Base-by-base conservation (phyloP, 2,113 vertebrate genomes). In the Sorex araneus region DNA sequence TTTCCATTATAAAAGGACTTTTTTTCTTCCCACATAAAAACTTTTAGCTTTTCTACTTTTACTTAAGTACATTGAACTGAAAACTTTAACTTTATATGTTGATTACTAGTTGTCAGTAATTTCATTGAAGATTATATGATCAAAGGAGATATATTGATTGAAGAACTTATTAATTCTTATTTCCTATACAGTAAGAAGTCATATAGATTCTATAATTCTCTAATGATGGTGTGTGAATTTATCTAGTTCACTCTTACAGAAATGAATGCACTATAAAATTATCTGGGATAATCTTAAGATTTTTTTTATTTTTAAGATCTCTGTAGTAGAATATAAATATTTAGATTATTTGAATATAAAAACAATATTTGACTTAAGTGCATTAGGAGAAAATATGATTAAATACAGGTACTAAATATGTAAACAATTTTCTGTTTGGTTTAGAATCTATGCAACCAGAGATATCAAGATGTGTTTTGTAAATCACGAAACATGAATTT, bases 1-100 rank as follows among this genome's bases (percentile, higher is more conserved):
- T 25, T 93, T 79, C 16, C 60, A 45, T 77, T 75, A 50, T 83
- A 79, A 88, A 83, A 40, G 3, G 9, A 32, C n/a, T n/a, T n/a
- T 57, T 57, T 47, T 73, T 79, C 60, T 15, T 21, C 47, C 13
- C 32, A n/a, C n/a, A n/a, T n/a, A n/a, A n/a, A n/a, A 74, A 6
- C 0, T 32, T 15, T 64, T 23, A 40, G 4, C 0, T 57, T 70
- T 93, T 84, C 25, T 40, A 54, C 23, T 9, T 57, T 90, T 0
- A 57, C 50, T 71, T 90, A 69, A 84, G 34, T 3, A 80, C 43
- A 10, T 13, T 18, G 30, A 81, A 78, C 15, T 63, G 23, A 43
- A 83, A 93, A 43, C 30, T 85, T 2, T 6, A 36, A 40, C 27
- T 84, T 77, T 84, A 76, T 28, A 57, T n/a, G 43, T 73, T 64